Evolutionary conservation across 2,888 invertebrate genomes (phyloP).

Genomic region (Dendrolimus pini): DNA sequence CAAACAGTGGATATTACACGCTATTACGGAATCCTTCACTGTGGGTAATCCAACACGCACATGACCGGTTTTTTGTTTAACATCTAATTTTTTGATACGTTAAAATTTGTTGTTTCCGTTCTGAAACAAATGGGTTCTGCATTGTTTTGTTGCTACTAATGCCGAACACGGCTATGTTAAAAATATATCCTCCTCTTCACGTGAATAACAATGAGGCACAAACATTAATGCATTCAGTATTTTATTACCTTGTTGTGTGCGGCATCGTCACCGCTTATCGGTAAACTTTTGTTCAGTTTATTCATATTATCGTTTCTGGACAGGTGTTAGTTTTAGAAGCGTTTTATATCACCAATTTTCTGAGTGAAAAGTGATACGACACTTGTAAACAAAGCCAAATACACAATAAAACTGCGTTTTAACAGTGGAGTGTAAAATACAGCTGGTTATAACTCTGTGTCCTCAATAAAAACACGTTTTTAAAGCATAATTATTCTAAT

Average conservation of each 20-base stretch:
- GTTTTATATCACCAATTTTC: background rate
- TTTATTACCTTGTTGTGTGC: slow-evolving; percentile 18
- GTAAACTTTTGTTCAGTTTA: slow-evolving; percentile 12
- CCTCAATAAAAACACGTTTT: background rate
- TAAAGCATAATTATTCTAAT: slow-evolving; percentile 16
- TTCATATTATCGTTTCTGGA: slow-evolving; percentile 4
- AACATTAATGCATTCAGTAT: slow-evolving; percentile 12
- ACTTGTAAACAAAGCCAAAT: background rate
- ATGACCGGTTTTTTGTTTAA: slow-evolving; percentile 1
- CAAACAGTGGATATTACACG: too few species aligned
- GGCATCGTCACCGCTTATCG: slow-evolving; percentile 5
- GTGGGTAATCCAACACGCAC: too few species aligned
- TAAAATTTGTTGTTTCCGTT: slow-evolving; percentile 42
- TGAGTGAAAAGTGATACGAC: background rate
- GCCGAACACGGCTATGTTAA: slow-evolving; percentile 28
- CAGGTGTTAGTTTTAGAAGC: slow-evolving; percentile 4
- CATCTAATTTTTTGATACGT: slow-evolving; percentile 26
- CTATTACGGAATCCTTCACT: too few species aligned
- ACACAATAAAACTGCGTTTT: background rate
- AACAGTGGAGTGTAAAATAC: background rate
- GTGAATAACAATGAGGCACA: slow-evolving; percentile 37
- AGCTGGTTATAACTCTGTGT: background rate
- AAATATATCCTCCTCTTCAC: slow-evolving; percentile 37
- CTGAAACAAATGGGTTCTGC: slow-evolving; percentile 27
- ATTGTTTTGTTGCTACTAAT: slow-evolving; percentile 34